These are phyloP conservation scores for Tychaedon coryphoeus DNA, from an alignment of 2,113 vertebrate genomes.

Conservation along the genomic window DNA sequence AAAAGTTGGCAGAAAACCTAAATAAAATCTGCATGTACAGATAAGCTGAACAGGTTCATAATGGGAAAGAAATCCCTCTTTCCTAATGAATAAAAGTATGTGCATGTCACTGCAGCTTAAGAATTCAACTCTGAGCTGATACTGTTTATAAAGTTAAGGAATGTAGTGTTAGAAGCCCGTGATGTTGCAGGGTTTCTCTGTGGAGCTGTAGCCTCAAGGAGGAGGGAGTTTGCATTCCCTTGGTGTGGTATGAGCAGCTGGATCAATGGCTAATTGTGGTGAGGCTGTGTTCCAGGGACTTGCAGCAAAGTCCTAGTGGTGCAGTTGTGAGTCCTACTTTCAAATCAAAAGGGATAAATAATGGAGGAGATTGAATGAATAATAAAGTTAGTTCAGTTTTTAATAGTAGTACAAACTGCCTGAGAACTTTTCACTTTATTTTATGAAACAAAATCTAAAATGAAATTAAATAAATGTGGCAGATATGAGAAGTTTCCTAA, in stretches of 20 bases:
- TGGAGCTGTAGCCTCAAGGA: constrained; percentile 50
- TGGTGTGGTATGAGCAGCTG: neutral
- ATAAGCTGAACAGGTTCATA: neutral
- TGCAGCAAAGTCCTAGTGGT: constrained; percentile 4
- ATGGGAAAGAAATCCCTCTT: neutral
- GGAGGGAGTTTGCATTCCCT: constrained; percentile 34
- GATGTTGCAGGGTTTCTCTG: constrained; percentile 47
- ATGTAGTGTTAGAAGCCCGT: neutral
- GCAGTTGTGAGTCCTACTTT: constrained; percentile 16
- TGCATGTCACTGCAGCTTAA: neutral
- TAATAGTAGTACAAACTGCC: constrained; percentile 7
- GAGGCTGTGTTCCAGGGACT: constrained; percentile 27
- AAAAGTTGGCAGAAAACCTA: neutral
- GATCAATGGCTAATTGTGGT: constrained; percentile 57
- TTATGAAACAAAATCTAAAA: neutral
- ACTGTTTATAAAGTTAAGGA: constrained; percentile 46
- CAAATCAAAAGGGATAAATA: constrained; percentile 36
- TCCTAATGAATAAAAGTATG: neutral
- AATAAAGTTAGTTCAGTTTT: constrained; percentile 38
- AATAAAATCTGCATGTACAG: neutral
- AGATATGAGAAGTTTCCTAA: neutral
- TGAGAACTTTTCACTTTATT: neutral
- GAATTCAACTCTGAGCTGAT: neutral
- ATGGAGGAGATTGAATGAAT: constrained; percentile 15
- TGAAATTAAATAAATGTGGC: neutral